Evolutionary conservation across 2,888 invertebrate species (phyloP).

Genomic region (Gortyna flavago): DNA sequence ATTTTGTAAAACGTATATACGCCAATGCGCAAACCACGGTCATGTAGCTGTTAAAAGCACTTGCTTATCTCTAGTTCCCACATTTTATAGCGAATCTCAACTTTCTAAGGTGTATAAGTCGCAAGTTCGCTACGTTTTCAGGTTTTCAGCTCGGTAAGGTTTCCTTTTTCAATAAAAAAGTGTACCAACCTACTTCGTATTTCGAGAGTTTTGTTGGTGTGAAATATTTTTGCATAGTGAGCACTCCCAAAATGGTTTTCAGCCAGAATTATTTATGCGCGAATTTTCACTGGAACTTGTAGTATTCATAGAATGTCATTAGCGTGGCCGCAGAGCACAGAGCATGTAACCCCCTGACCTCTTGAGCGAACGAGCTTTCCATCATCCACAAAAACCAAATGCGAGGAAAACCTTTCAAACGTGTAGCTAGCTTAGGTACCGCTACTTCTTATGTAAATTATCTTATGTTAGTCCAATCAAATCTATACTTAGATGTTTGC

Average conservation of each 20-base stretch:
- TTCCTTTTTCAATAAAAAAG: conserved; percentile 27
- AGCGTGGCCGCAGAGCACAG: conserved; percentile 23
- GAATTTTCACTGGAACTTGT: conserved; percentile 29
- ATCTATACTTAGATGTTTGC: conserved; percentile 44
- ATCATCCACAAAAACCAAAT: conserved; percentile 33
- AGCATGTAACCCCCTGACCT: no score
- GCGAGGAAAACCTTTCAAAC: conserved; percentile 34
- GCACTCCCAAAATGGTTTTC: conserved; percentile 28
- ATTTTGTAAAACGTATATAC: conserved; percentile 33
- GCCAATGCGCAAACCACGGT: conserved; percentile 40
- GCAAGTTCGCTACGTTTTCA: conserved; percentile 23
- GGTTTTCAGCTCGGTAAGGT: conserved; percentile 12
- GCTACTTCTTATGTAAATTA: conserved; percentile 41
- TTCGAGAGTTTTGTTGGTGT: conserved; percentile 6
- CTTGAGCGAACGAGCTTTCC: conserved; percentile 35
- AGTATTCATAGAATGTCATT: conserved; percentile 58
- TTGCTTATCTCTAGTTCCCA: conserved; percentile 33
- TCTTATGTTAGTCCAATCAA: conserved; percentile 40
- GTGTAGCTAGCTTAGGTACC: conserved; percentile 16
- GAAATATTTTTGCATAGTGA: conserved; percentile 16
- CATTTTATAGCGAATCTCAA: conserved; percentile 34
- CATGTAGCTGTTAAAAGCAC: conserved; percentile 30
- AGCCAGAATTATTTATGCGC: conserved; percentile 39
- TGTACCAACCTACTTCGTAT: background rate
- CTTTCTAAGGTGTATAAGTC: conserved; percentile 43